Base-by-base conservation (phyloP, 2,113 vertebrate species). In the Nycticryphes semicollaris region DNA sequence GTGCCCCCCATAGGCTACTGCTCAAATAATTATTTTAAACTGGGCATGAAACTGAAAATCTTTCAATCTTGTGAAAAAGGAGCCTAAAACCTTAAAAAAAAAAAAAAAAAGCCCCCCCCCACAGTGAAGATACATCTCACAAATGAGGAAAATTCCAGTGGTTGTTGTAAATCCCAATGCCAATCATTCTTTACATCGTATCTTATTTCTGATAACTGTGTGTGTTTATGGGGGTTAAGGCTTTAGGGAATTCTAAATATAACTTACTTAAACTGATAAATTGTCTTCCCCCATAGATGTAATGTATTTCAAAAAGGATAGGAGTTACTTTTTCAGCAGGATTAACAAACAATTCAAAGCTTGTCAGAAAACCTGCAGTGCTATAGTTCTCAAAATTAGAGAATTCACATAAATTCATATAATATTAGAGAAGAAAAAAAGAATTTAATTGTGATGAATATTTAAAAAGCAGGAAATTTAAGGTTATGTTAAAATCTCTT, bases 1-100 rank as follows among this genome's bases (percentile, higher is more conserved):
- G 97, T 98, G 98, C 98, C 98, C 98, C 96, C 98, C 98, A 97
- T 98, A 95, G 98, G 98, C 92, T 48, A 35, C 48, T 93, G 83
- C 84, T 45, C 57, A 88, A 93, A 97, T 90, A 64, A 94, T 84
- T 63, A 6, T 37, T 92, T 78, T 11, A 75, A 86, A 75, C 53
- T 2, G 14, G 22, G 30, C 47, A 35, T 15, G 23, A 76, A 80
- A 22, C 33, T 3, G 22, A 75, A 79, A 94, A 48, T 24, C 15
- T 79, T 86, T 50, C 63, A 0, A 0, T 76, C 18, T n/a, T 2
- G 30, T 30, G n/a, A 10, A 30, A 92, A 85, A 35, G 12, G 24
- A 82, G 15, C 2, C 6, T 75, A 43, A 75, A 89, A 22, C 37
- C 39, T 31, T 57, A 50, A 74, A 66, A 84, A 47, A 22, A 75